A percentile compares a stretch with the other conserved stretches of the same genome.
Conservation (phyloP, 2,888 invertebrate genomes). For the Opisthograptis luteolata region DNA sequence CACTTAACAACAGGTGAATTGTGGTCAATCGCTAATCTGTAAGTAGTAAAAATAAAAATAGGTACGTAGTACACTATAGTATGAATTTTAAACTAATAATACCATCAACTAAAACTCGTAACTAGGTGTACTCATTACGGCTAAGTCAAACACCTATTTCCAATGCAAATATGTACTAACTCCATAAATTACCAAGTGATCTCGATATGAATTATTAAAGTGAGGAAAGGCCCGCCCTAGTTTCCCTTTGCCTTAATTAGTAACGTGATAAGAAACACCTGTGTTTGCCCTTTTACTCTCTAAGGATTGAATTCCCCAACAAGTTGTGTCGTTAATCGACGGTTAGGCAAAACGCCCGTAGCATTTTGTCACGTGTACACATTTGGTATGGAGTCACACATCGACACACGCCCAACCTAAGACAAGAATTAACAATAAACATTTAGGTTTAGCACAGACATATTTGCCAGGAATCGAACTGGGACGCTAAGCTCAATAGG, state of each 20-base stretch:
- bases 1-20: no score
- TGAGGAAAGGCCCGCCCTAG: conserved; percentile 37
- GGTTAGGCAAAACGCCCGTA: no score
- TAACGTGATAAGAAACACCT: conserved; percentile 56
- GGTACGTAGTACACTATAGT: not conserved
- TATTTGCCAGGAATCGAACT: no score
- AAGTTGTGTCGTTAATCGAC: not conserved
- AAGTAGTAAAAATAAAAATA: no score
- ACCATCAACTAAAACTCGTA: not conserved
- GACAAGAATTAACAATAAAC: no score
- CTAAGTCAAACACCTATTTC: conserved; percentile 8
- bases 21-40: no score
- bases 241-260: conserved; percentile 52
- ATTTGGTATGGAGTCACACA: not conserved
- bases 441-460: no score
- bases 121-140: not conserved
- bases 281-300: conserved; percentile 52
- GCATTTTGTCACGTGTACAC: no score
- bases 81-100: not conserved
- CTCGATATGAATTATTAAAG: conserved; percentile 44
- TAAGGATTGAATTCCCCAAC: conserved; percentile 15
- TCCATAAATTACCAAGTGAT: conserved; percentile 42
- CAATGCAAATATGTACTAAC: conserved; percentile 31
- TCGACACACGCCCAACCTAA: no score
- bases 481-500: no score